Base-by-base conservation (phyloP, 2,113 vertebrate species). In the Nannospalax galili region DNA sequence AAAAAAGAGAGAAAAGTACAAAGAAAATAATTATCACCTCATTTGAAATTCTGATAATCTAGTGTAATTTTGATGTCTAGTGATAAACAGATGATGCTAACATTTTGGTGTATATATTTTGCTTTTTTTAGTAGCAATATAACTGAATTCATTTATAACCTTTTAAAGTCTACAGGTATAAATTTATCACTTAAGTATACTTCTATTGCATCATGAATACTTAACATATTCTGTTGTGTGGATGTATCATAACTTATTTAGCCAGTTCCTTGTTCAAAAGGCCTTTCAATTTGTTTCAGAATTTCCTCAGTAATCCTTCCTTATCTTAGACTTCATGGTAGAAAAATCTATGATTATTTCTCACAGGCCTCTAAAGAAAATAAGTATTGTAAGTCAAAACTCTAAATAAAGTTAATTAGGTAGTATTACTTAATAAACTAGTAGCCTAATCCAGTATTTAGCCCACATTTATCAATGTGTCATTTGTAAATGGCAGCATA, bases 361-460 rank as follows among this genome's bases (percentile, higher is more conserved):
- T 92, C n/a, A 40, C 2, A 90, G 62, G 48, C 58, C 62, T 95
- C 85, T 79, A n/a, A 86, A 89, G 73, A 77, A 97, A 82, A 67
- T 77, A 60, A 20, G 28, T 85, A 77, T 91, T 93, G 9, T 70
- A 90, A 95, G n/a, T 92, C 70, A 82, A 91, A 86, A 40, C 10
- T 17, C 69, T 72, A 84, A 88, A 58, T 42, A 85, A 88, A 95
- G 32, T 62, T 65, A 89, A 79, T 80, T 75, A 40, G 14, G 45
- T 45, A 52, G 64, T 30, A 32, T 77, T 78, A 37, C 10, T 26
- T 60, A 82, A 58, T 93, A 88, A 93, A 62, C 42, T 16, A 80
- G 58, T 79, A 24, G 42, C 17, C 4, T 75, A 40, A 67, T 72
- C 17, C 8, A 56, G 28, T 82, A 24, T 90, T 60, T 42, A 77